These are phyloP conservation scores for Oryzias javanicus DNA, from an alignment of 2,113 vertebrate species.

Conservation along the genomic window DNA sequence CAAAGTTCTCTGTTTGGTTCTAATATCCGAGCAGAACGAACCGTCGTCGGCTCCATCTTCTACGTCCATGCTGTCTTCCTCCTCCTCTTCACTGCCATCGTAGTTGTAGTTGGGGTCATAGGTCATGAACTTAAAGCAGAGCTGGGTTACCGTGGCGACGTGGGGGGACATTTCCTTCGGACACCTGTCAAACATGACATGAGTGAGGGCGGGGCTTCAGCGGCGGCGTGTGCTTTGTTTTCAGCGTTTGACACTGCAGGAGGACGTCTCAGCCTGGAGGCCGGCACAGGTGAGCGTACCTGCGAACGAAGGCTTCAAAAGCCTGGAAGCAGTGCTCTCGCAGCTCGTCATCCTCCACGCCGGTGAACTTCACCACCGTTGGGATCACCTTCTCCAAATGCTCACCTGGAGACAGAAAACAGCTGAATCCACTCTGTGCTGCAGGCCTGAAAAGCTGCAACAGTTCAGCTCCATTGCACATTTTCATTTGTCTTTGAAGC, in stretches of 20 bases:
- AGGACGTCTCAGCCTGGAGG: too few species aligned
- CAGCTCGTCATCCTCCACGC: constrained; percentile 89
- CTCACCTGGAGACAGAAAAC: constrained; percentile 74
- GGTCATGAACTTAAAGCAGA: constrained; percentile 90
- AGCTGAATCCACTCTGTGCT: neutral
- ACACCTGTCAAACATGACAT: constrained; percentile 73
- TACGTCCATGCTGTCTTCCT: constrained; percentile 86
- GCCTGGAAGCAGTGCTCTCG: constrained; percentile 93
- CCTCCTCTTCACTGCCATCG: constrained; percentile 82
- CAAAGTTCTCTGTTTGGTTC: too few species aligned
- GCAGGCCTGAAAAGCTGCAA: neutral
- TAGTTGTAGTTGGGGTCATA: constrained; percentile 96
- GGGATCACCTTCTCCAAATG: constrained; percentile 91
- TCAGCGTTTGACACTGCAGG: too few species aligned
- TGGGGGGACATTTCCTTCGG: constrained; percentile 91
- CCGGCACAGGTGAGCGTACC: constrained; percentile 44
- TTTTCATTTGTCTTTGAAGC: neutral
- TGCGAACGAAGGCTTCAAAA: constrained; percentile 89
- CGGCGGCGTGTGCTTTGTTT: neutral
- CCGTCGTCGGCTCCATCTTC: constrained; percentile 86
- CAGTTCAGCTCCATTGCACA: neutral
- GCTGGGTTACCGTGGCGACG: constrained; percentile 80
- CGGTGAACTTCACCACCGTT: constrained; percentile 86
- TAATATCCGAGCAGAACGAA: neutral
- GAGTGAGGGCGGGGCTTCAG: neutral